These are phyloP conservation scores for Xiphias gladius DNA, from an alignment of 2,113 vertebrate species.

Conservation along the genomic window DNA sequence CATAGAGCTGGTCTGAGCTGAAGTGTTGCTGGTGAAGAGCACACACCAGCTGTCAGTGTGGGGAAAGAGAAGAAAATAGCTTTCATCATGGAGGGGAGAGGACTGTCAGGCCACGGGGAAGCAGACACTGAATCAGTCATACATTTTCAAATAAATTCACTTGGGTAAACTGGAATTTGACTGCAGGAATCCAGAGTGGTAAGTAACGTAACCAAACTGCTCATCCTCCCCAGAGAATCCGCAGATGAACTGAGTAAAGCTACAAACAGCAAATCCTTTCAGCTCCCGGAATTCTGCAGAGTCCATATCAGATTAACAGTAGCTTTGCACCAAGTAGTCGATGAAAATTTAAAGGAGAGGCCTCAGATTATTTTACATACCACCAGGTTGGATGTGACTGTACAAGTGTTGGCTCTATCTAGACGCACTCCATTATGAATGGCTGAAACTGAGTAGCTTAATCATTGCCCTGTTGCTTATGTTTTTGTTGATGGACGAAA, in stretches of 20 bases:
- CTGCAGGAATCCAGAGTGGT: conserved; percentile 52
- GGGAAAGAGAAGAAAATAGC: conserved; percentile 77
- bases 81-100: conserved; percentile 70
- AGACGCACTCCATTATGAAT: conserved; percentile 40
- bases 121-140: conserved; percentile 67
- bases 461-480: conserved; percentile 72
- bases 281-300: conserved; percentile 61
- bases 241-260: conserved; percentile 47
- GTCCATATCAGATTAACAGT: conserved; percentile 63
- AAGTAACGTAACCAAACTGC: conserved; percentile 37
- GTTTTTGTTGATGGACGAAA: conserved; percentile 82
- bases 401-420: conserved; percentile 20
- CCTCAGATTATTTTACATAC: conserved; percentile 66
- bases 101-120: conserved; percentile 62
- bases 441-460: conserved; percentile 45
- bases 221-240: conserved; percentile 48
- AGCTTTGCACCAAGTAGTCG: conserved; percentile 50
- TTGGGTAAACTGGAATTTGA: conserved; percentile 61
- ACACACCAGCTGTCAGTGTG: conserved; percentile 79
- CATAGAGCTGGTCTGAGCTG: conserved; percentile 76
- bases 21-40: conserved; percentile 77
- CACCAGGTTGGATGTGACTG: conserved; percentile 23
- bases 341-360: conserved; percentile 50
- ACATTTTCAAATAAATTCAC: conserved; percentile 72
- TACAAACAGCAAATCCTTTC: conserved; percentile 59